phyloP scores from a whole-genome alignment of 53 echinoderm and acorn worm species.

The Paracentrotus lividus region DNA sequence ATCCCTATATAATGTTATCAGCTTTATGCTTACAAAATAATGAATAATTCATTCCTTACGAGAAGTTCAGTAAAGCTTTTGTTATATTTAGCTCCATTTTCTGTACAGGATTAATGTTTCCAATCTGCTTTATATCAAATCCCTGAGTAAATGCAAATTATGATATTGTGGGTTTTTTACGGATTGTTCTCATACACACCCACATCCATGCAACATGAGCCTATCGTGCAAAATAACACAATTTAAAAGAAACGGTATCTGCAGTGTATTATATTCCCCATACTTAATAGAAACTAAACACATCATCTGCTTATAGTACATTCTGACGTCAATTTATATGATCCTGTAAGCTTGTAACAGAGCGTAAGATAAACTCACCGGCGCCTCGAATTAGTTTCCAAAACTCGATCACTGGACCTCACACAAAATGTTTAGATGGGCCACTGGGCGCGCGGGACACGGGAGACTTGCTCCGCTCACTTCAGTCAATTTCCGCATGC shows the following conservation, averaged over 20 bases:
- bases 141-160: too few relatives aligned
- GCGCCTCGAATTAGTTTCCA: slow-evolving; percentile 7
- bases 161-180: too few relatives aligned
- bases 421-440: neutral
- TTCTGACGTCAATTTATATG: neutral
- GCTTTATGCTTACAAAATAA: too few relatives aligned
- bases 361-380: slow-evolving; percentile 6
- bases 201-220: neutral
- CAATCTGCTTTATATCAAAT: too few relatives aligned
- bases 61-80: too few relatives aligned
- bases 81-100: too few relatives aligned
- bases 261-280: too few relatives aligned
- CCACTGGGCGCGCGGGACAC: neutral
- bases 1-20: too few relatives aligned
- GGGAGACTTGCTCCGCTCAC: slow-evolving; percentile 8
- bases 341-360: neutral
- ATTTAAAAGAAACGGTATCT: too few relatives aligned
- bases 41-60: too few relatives aligned
- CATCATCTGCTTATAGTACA: neutral
- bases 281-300: neutral
- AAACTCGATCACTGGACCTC: slow-evolving; percentile 27
- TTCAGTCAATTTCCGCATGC: slow-evolving; percentile 54
- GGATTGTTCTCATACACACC: neutral
- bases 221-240: neutral
- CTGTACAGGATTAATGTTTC: too few relatives aligned